Base-by-base conservation (phyloP, 1,140 invertebrate species). In the Drosophila nebulosa region DNA sequence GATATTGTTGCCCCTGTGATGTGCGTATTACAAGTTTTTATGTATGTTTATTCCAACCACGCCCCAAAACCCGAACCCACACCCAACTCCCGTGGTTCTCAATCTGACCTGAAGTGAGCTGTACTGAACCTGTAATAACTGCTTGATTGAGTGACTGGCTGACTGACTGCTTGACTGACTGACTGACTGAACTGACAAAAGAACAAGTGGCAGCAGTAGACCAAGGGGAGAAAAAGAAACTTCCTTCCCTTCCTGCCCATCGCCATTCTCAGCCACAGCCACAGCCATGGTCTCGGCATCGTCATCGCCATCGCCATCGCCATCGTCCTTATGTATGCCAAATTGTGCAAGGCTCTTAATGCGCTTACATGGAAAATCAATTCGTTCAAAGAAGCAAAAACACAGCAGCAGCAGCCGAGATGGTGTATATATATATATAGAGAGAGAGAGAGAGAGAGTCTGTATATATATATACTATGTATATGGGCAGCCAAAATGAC, bases 331-430 rank as follows among this genome's bases (percentile, higher is more conserved):
- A 46, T 46, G 39, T 46, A 18, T 46, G 66, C 55, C 42, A 65
- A 64, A 72, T 69, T 60, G 64, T 65, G 77, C 62, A 79, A 52
- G 52, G 74, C 62, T 46, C 59, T 78, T 86, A 86, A 78, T 81
- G 74, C 72, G 74, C 66, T 81, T 78, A 86, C 81, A 86, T 69
- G 83, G 61, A 88, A 86, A 86, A 78, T 66, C 81, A 88, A 86
- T 86, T 88, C 79, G 10, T 5, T 24, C n/a, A 26, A 26, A 65
- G 62, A 78, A 57, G 57, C 27, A 30, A 22, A 58, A 50, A 24
- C 18, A 22, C 10, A 10, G 39, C 39, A 18, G 22, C 12, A 42
- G 46, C 24, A 27, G 24, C 2, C 51, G 4, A 27, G 10, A 30
- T 30, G 26, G 51, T 53, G 9, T 32, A 9, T 32, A 10, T 10